These are phyloP conservation scores for Wasmannia auropunctata DNA, from an alignment of 1,140 invertebrate genomes.

Conservation along the genomic window DNA sequence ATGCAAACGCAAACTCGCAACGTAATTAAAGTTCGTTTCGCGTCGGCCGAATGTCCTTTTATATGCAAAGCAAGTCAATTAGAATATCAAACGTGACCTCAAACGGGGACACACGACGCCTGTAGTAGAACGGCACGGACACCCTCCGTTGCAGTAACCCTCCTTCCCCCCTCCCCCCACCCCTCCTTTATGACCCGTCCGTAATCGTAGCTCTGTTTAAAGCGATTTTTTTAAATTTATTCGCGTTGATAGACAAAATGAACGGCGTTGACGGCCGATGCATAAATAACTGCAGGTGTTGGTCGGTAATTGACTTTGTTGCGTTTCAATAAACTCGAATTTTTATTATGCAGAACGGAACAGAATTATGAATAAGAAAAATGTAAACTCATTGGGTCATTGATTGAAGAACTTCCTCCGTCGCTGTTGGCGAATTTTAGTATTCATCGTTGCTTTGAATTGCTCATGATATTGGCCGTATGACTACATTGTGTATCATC, in stretches of 20 bases:
- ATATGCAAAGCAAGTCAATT: conserved; percentile 81
- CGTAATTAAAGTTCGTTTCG: conserved; percentile 77
- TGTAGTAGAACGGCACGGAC: conserved; percentile 66
- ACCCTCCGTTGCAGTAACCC: conserved; percentile 23
- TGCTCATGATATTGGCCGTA: conserved; percentile 34
- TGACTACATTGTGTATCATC: conserved; percentile 12
- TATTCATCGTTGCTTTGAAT: conserved; percentile 40
- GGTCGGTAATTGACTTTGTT: conserved; percentile 33
- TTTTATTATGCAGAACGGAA: conserved; percentile 16
- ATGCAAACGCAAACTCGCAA: conserved; percentile 59
- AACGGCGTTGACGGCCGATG: conserved; percentile 1
- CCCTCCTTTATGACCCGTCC: conserved; percentile 28
- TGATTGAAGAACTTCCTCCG: conserved; percentile 27
- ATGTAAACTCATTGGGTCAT: conserved; percentile 39
- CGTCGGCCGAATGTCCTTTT: conserved; percentile 77
- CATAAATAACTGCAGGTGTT: conserved; percentile 46
- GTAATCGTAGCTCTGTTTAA: conserved; percentile 60
- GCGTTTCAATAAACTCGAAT: not conserved
- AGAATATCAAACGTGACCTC: conserved; percentile 81
- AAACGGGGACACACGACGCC: conserved; percentile 68
- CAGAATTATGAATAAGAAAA: conserved; percentile 36
- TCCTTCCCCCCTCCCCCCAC: not conserved
- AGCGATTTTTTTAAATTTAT: conserved; percentile 52
- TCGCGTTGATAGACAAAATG: conserved; percentile 29
- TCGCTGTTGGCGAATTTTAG: not conserved